Evolutionary conservation across 35 echinoderm and acorn worm species (phyloP).

Genomic region (Apostichopus californicus): DNA sequence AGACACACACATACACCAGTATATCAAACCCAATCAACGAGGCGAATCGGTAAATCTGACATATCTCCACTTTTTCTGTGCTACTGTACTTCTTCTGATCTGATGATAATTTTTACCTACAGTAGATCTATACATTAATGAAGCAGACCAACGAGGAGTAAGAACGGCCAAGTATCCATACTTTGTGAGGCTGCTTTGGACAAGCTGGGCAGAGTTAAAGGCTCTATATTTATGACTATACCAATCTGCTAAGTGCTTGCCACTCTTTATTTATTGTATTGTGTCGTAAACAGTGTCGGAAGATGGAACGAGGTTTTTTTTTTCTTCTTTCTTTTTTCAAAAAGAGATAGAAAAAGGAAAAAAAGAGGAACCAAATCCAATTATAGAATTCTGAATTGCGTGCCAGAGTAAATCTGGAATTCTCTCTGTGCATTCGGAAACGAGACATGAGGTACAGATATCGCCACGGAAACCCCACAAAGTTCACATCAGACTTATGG

Average conservation of each 20-base stretch:
- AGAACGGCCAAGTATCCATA: neutral
- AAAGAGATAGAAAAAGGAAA: neutral
- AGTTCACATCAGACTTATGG: neutral
- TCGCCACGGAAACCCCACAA: neutral
- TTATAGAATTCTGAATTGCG: constrained; percentile 17
- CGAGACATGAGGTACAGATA: neutral
- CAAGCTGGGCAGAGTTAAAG: neutral
- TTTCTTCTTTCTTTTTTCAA: no score
- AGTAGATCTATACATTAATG: neutral
- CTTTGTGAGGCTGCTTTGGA: neutral
- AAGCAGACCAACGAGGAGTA: no score
- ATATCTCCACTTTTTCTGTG: neutral
- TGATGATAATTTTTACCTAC: no score
- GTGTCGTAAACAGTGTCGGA: constrained; percentile 33
- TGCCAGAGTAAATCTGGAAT: neutral
- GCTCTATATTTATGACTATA: neutral
- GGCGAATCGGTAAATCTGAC: neutral
- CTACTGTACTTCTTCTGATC: no score
- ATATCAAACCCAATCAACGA: neutral
- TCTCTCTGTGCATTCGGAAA: neutral
- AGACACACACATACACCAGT: neutral
- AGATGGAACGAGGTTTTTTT: neutral
- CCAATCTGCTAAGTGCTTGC: constrained; percentile 39
- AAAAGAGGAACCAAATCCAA: constrained; percentile 19
- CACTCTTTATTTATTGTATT: constrained; percentile 23